Evolutionary conservation across 2,113 vertebrate species (phyloP), one percentile per base, ranked within the genome.

Genomic region (Actenoides lindsayi): DNA sequence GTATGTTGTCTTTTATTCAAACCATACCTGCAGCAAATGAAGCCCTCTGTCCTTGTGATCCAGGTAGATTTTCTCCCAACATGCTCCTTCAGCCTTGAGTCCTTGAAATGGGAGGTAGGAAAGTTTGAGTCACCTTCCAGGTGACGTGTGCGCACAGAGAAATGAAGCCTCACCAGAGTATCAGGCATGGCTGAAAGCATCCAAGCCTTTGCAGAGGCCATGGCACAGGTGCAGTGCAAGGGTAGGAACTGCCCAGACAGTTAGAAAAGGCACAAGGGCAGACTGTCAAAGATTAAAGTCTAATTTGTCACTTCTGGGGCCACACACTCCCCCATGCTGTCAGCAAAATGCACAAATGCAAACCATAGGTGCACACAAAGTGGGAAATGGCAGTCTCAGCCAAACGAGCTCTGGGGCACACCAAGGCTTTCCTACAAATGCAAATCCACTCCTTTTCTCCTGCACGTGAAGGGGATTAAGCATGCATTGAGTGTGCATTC

Each of bases 341-440:
- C 64, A 87, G 57, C 13, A 91, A 90, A 96, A 88, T 21, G 51
- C 71, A 85, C 93, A 89, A 87, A 93, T 44, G 50, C 35, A 87
- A 93, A 68, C 82, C 2, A 4, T 13, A 73, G 44, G 25, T 20
- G 0, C 53, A 79, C 51, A 91, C 59, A 90, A 93, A 90, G 31
- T 75, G n/a, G 17, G 70, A 84, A 78, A 93, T 63, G 75, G 83
- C 44, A 95, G 57, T 24, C 50, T 50, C 53, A 70, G 94, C 89
- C 44, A 83, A 89, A 87, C 0, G 15, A 94, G 62, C 67, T 91
- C 70, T 82, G 33, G 75, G 74, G 81, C 80, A 91, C 3, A 3
- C 73, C 68, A 73, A 5, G 13, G 54, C 70, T 89, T 65, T 94
- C 46, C 95, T 94, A 95, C 77, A 96, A 94, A 96, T 92, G 91